Conservation (phyloP, 1,140 invertebrate genomes). For the Leucophenga varia region DNA sequence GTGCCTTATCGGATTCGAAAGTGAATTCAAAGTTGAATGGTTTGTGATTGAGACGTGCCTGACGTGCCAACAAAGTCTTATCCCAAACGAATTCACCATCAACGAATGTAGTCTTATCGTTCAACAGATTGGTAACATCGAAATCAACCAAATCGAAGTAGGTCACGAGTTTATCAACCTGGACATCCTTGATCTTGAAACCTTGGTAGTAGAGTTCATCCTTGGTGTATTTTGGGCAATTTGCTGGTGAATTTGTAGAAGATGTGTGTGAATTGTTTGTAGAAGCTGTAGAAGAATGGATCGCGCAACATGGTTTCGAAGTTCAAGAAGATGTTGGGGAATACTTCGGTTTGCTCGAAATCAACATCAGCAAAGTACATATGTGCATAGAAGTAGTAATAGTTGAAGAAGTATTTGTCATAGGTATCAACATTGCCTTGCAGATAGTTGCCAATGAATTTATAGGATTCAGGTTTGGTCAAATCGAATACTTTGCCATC, state of each 20-base stretch:
- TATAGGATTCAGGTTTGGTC: slow-evolving; percentile 59
- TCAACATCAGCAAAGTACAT: slow-evolving; percentile 55
- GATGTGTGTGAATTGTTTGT: slow-evolving; percentile 60
- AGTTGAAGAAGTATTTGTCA: slow-evolving; percentile 63
- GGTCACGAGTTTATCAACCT: slow-evolving; percentile 66
- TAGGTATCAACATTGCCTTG: slow-evolving; percentile 68
- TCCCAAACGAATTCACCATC: slow-evolving; percentile 47
- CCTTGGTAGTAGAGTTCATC: slow-evolving; percentile 64
- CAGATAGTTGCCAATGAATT: slow-evolving; percentile 68
- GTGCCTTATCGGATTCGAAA: slow-evolving; percentile 58
- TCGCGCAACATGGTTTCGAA: slow-evolving; percentile 66
- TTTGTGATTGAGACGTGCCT: slow-evolving; percentile 65
- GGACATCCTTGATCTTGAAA: slow-evolving; percentile 65
- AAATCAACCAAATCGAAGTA: slow-evolving; percentile 72
- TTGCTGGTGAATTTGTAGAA: slow-evolving; percentile 60
- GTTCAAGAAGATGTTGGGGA: slow-evolving; percentile 57
- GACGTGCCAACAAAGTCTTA: slow-evolving; percentile 48
- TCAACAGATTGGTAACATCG: slow-evolving; percentile 67
- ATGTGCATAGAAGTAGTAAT: slow-evolving; percentile 59
- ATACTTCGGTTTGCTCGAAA: slow-evolving; percentile 32
- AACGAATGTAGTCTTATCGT: slow-evolving; percentile 52
- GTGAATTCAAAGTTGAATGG: slow-evolving; percentile 63
- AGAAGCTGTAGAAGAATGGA: slow-evolving; percentile 67
- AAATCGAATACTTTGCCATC: slow-evolving; percentile 60
- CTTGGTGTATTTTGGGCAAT: slow-evolving; percentile 63